phyloP scores from a whole-genome alignment of 2,888 invertebrate genomes.

The Pogonocherus hispidulus region DNA sequence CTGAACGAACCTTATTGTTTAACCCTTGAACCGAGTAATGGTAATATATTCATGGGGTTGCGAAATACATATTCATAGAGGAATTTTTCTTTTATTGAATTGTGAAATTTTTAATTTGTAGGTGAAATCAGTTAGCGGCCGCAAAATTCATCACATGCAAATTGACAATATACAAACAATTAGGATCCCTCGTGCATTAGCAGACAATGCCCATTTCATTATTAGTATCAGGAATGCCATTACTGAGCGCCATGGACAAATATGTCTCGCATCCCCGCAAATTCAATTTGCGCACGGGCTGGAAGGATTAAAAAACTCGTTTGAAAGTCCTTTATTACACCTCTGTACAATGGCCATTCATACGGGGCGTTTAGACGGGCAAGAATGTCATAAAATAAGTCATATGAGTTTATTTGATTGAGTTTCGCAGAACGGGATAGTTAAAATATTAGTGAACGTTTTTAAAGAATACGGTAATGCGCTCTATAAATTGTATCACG shows the following conservation, averaged over 20 bases:
- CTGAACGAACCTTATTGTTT: not conserved
- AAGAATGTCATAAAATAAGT: conserved; percentile 55
- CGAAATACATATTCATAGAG: conserved; percentile 49
- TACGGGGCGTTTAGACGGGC: conserved; percentile 51
- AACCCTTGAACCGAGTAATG: conserved; percentile 35
- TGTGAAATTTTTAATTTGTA: conserved; percentile 56
- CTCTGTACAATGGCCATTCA: conserved; percentile 56
- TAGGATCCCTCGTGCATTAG: conserved; percentile 66
- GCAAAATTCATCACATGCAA: conserved; percentile 66
- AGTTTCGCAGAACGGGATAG: conserved; percentile 24
- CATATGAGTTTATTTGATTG: conserved; percentile 53
- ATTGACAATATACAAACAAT: conserved; percentile 69
- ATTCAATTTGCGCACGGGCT: conserved; percentile 64
- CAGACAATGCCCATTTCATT: conserved; percentile 67
- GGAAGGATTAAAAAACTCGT: conserved; percentile 62
- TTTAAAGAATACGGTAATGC: not conserved
- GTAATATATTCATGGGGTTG: conserved; percentile 48
- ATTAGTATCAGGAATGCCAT: conserved; percentile 67
- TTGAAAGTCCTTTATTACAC: conserved; percentile 60
- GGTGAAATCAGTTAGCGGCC: conserved; percentile 49
- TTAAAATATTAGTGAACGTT: not conserved
- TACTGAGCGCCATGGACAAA: conserved; percentile 64
- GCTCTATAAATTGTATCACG: not conserved
- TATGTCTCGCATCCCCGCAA: conserved; percentile 64
- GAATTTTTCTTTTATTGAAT: conserved; percentile 54